Conservation (phyloP, 1,140 invertebrate species). For the Calycopis cecrops region DNA sequence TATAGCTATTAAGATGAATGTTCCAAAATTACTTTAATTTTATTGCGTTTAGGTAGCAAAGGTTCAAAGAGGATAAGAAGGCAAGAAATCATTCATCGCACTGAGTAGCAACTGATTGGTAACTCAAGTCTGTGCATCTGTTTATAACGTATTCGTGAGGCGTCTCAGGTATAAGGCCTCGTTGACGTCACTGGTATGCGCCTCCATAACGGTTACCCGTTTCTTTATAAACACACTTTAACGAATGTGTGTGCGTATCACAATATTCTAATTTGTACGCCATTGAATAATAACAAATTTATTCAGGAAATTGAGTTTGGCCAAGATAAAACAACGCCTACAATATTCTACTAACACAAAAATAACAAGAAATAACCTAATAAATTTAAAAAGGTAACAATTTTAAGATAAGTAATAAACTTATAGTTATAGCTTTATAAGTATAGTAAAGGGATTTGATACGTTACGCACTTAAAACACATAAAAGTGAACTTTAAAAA, state of each 20-base stretch:
- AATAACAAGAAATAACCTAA: too few relatives aligned
- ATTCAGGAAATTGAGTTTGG: too few relatives aligned
- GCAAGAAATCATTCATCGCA: conserved; percentile 5
- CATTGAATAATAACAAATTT: conserved; percentile 12
- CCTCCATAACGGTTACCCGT: conserved; percentile 70
- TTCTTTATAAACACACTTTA: conserved; percentile 49
- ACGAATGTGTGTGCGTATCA: conserved; percentile 35
- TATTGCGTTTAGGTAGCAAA: conserved; percentile 1
- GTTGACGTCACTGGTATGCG: conserved; percentile 72
- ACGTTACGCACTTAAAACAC: too few relatives aligned
- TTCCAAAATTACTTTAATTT: not conserved
- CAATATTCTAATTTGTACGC: conserved; percentile 51
- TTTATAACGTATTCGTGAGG: conserved; percentile 60
- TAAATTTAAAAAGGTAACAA: too few relatives aligned
- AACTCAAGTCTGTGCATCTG: conserved; percentile 33
- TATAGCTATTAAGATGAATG: conserved; percentile 1
- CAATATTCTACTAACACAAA: too few relatives aligned
- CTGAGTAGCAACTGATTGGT: conserved; percentile 24
- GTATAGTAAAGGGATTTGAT: too few relatives aligned
- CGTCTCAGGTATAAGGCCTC: conserved; percentile 60
- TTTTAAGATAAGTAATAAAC: too few relatives aligned
- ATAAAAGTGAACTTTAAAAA: too few relatives aligned
- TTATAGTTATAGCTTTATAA: too few relatives aligned
- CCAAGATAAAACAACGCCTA: too few relatives aligned
- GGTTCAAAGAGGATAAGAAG: conserved; percentile 16